Percentiles rank a stretch among this genome's conserved stretches.
These are phyloP conservation scores for Eilema depressum DNA, from an alignment of 2,888 invertebrate species.

Conservation along the genomic window DNA sequence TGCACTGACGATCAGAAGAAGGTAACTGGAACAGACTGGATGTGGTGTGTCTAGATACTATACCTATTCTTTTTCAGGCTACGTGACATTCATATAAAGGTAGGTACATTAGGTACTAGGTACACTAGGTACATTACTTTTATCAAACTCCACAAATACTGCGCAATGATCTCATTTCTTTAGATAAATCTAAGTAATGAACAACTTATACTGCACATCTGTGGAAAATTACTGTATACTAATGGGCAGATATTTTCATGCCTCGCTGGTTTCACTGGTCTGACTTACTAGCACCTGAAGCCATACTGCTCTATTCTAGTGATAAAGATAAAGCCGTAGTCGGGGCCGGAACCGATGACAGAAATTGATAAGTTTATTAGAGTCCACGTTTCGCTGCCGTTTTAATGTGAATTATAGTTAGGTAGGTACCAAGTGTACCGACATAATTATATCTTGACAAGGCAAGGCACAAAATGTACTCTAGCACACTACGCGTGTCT, in stretches of 20 bases:
- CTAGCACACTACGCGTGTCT: no score
- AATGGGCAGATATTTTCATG: neutral
- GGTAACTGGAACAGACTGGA: no score
- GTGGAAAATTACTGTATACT: slow-evolving; percentile 4
- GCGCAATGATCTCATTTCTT: slow-evolving; percentile 1
- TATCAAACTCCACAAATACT: neutral
- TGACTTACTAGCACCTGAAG: slow-evolving; percentile 4
- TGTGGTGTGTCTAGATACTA: no score
- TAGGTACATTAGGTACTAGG: no score
- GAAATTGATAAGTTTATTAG: slow-evolving; percentile 1
- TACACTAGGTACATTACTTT: no score
- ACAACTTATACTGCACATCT: neutral
- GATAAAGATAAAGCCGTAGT: neutral
- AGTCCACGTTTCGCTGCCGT: neutral
- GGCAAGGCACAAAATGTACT: no score
- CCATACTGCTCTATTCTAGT: neutral
- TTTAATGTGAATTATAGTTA: neutral
- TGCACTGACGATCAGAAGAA: no score
- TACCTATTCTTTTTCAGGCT: no score
- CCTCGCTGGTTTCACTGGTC: neutral
- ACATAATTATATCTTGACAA: no score
- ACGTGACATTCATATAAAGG: no score
- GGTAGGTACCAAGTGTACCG: no score
- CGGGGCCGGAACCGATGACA: neutral
- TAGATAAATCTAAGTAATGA: neutral